Base-by-base conservation (phyloP, 2,888 invertebrate species). In the Frankliniella intonsa region DNA sequence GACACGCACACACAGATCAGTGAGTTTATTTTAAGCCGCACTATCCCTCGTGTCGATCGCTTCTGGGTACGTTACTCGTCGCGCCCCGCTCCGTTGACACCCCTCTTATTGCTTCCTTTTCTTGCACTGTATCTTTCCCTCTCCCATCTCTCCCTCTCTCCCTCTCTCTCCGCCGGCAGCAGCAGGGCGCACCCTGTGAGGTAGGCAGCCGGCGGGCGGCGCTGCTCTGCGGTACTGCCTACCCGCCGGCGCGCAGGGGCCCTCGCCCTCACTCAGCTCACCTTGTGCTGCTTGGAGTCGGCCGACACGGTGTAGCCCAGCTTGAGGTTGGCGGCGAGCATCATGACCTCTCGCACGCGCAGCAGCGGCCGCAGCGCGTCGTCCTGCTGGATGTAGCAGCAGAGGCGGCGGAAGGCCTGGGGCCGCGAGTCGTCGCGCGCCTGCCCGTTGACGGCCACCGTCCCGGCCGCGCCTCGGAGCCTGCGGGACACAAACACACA, bases 361-460 rank as follows among this genome's bases (percentile, higher is more conserved):
- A 97, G 90, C 85, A 94, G 91, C 50, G 92, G 91, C 84, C 95
- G 90, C 86, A 95, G 88, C 86, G 93, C 90, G 87, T 95, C 94
- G 83, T 95, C 92, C 87, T 96, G 96, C 88, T 95, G 95, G 86
- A 96, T 96, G 89, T 95, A 96, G 85, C 94, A 93, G 1, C 95
- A 94, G 62, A 95, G 91, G 85, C 93, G 92, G 55, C 92, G 91
- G 85, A 93, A 91, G 79, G 93, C 90, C 86, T 93, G 91, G 2
- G 94, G 92, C 80, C 92, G 91, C 2, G 88, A 85, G 38, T 87
- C 88, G 79, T 87, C 86, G 81, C 90, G 87, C 82, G 88, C 87
- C 85, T 90, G 90, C 10, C 94, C 94, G 88, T 95, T 95, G 69
- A 95, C 92, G 81, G 90, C 88, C 82, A 96, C 91, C 85, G 90